Percentiles rank a stretch among this genome's conserved stretches.
Evolutionary conservation across 53 echinoderm and acorn worm species (phyloP).

Genomic region (Actinopyga echinites): DNA sequence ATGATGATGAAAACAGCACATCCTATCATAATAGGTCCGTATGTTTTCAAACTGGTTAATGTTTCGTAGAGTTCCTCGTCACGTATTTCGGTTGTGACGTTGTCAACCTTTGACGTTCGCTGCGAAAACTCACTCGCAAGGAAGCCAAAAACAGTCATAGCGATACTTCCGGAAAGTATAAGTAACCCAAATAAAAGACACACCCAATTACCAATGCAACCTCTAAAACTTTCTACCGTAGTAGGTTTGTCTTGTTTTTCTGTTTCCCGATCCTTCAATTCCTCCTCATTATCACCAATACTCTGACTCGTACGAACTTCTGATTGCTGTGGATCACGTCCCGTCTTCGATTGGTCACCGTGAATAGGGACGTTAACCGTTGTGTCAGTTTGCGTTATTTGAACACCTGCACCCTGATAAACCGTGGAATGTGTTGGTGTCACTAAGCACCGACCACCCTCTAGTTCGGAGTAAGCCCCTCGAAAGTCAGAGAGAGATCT

Average conservation of each 20-base stretch:
- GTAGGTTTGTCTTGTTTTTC: not conserved
- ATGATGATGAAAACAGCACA: slow-evolving; percentile 77
- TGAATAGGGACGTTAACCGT: too few species aligned
- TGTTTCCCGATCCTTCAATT: not conserved
- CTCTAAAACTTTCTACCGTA: not conserved
- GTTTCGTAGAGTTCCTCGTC: slow-evolving; percentile 61
- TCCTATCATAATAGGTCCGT: slow-evolving; percentile 85
- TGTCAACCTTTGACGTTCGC: slow-evolving; percentile 45
- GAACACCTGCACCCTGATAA: not conserved
- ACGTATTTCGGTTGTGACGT: slow-evolving; percentile 49
- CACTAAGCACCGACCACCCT: slow-evolving; percentile 5
- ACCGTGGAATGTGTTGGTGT: slow-evolving; percentile 9
- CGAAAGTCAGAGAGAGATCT: slow-evolving; percentile 12
- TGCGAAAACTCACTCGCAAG: slow-evolving; percentile 72
- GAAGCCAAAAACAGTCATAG: slow-evolving; percentile 87
- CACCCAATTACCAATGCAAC: slow-evolving; percentile 25
- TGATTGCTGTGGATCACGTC: not conserved
- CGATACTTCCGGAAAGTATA: slow-evolving; percentile 69
- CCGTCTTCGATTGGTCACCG: not conserved
- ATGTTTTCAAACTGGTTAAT: slow-evolving; percentile 69
- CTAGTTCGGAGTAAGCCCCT: slow-evolving; percentile 37
- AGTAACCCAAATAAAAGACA: slow-evolving; percentile 71
- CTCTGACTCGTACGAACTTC: slow-evolving; percentile 11
- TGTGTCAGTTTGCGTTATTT: too few species aligned
- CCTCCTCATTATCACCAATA: not conserved